Conservation (phyloP, 2,888 invertebrate genomes). For the Litoditis marina region DNA sequence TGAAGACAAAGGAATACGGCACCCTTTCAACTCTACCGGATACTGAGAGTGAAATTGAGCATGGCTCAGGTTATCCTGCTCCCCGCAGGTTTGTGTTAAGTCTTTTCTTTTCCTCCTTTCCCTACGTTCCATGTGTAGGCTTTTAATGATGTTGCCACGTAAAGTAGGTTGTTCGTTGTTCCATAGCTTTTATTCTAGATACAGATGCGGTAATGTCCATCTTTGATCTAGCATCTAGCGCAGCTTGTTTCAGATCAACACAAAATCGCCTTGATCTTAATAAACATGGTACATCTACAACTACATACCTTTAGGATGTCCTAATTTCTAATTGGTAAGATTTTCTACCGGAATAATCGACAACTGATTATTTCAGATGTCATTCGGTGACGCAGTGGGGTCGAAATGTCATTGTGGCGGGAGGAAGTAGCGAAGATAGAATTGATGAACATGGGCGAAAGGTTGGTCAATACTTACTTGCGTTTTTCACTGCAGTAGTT, state of each 20-base stretch:
- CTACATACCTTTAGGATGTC: too few species aligned
- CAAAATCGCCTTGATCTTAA: too few species aligned
- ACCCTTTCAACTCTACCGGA: not conserved
- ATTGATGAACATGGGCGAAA: not conserved
- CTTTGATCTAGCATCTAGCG: too few species aligned
- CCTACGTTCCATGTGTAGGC: too few species aligned
- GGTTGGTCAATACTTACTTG: too few species aligned
- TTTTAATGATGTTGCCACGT: too few species aligned
- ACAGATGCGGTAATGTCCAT: too few species aligned
- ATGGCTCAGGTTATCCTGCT: constrained; percentile 15
- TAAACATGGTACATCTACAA: too few species aligned
- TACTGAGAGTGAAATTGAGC: not conserved
- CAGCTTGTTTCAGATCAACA: too few species aligned
- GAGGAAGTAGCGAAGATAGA: constrained; percentile 24
- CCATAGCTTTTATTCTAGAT: too few species aligned
- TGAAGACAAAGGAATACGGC: not conserved
- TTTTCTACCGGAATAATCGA: not conserved
- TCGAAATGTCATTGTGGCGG: constrained; percentile 26
- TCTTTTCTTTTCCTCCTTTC: not conserved
- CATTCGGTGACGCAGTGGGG: constrained; percentile 29
- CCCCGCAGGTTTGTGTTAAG: constrained; percentile 16
- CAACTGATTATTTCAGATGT: constrained; percentile 13
- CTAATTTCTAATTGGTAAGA: not conserved
- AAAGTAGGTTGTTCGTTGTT: too few species aligned
- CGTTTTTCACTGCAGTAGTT: too few species aligned